These are phyloP conservation scores for Artemia franciscana DNA, from an alignment of 1,140 invertebrate species.

Conservation along the genomic window DNA sequence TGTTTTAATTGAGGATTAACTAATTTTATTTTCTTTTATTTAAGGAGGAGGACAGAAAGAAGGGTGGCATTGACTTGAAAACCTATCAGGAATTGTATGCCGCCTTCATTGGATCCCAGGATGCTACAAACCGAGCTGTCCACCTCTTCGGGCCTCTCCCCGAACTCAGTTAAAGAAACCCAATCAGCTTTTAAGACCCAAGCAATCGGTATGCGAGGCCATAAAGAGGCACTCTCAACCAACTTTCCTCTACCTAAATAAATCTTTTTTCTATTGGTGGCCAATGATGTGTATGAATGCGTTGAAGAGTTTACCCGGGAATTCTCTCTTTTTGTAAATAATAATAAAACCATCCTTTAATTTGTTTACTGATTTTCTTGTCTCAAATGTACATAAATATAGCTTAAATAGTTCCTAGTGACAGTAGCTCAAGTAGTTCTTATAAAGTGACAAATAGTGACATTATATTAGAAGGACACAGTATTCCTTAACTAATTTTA, in stretches of 20 bases:
- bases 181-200: background rate
- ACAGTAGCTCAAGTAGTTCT: too few relatives aligned
- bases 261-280: background rate
- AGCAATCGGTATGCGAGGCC: background rate
- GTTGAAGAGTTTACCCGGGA: background rate
- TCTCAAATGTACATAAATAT: too few relatives aligned
- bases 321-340: background rate
- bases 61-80: slow-evolving; percentile 42
- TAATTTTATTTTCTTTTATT: too few relatives aligned
- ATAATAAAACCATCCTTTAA: too few relatives aligned
- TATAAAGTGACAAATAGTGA: too few relatives aligned
- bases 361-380: too few relatives aligned
- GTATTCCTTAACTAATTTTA: too few relatives aligned
- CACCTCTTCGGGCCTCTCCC: slow-evolving; percentile 48
- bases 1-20: too few relatives aligned
- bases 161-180: background rate
- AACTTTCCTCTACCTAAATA: background rate
- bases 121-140: slow-evolving; percentile 39
- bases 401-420: too few relatives aligned
- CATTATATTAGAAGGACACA: too few relatives aligned
- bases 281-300: background rate
- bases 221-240: background rate
- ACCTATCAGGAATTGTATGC: slow-evolving; percentile 60
- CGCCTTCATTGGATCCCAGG: slow-evolving; percentile 49
- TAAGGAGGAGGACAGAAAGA: slow-evolving; percentile 50